These are phyloP conservation scores for Saguinus imperator DNA, from an alignment of 2,113 vertebrate genomes.

Conservation along the genomic window DNA sequence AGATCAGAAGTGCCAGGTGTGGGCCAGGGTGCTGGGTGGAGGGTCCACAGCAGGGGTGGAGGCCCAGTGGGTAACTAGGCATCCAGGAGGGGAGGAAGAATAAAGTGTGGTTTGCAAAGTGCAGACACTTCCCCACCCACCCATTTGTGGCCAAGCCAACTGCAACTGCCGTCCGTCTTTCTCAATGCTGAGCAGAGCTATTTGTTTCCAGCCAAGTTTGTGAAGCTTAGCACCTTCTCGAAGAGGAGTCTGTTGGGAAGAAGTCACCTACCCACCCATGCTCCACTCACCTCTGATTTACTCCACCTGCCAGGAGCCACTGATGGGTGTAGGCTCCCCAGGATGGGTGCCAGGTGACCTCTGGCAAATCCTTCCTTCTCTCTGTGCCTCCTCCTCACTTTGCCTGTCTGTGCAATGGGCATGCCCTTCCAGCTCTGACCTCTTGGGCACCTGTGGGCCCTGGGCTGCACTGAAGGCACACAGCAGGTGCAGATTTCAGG, in stretches of 20 bases:
- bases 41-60: background rate
- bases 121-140: background rate
- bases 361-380: background rate
- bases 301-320: background rate
- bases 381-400: background rate
- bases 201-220: background rate
- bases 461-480: background rate
- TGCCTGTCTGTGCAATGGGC: background rate
- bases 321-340: background rate
- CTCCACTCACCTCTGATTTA: background rate
- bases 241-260: background rate
- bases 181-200: background rate
- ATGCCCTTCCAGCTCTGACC: background rate
- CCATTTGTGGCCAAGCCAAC: background rate
- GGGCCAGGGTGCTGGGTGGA: background rate
- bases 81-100: background rate
- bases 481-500: background rate
- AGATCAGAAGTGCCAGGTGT: background rate
- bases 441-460: background rate
- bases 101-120: background rate
- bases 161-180: background rate
- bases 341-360: background rate
- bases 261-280: background rate
- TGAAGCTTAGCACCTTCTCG: conserved; percentile 1
- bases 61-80: background rate